These are phyloP conservation scores for Netelia fuscicornis DNA, from an alignment of 2,888 invertebrate genomes.

Conservation along the genomic window DNA sequence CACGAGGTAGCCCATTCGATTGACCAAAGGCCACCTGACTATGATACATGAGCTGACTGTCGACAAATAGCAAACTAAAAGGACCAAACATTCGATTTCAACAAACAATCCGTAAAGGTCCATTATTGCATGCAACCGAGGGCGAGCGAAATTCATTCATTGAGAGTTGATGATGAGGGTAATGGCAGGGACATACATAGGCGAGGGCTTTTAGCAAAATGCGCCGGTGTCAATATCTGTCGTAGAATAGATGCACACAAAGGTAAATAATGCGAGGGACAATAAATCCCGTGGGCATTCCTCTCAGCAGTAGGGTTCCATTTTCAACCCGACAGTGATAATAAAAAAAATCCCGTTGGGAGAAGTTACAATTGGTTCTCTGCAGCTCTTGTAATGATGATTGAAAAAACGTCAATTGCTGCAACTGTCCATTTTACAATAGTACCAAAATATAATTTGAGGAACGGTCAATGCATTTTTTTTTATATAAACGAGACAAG, in stretches of 20 bases:
- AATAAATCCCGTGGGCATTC: too few relatives aligned
- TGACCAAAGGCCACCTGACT: not conserved
- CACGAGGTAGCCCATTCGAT: not conserved
- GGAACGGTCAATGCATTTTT: not conserved
- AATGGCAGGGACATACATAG: not conserved
- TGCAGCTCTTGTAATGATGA: not conserved
- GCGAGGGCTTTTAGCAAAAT: conserved; percentile 2
- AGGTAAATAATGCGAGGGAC: too few relatives aligned
- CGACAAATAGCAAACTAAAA: not conserved
- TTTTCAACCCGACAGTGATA: not conserved
- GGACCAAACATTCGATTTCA: conserved; percentile 6
- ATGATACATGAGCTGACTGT: not conserved
- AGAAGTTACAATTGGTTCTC: too few relatives aligned
- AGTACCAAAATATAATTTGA: too few relatives aligned
- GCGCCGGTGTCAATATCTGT: too few relatives aligned
- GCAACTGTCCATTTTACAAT: not conserved
- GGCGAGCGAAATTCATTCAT: conserved; percentile 25
- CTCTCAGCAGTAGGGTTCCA: too few relatives aligned
- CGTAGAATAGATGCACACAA: too few relatives aligned
- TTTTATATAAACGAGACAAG: not conserved
- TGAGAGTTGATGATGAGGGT: conserved; percentile 26
- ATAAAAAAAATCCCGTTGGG: not conserved
- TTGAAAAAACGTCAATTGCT: not conserved
- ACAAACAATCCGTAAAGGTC: conserved; percentile 4
- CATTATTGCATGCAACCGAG: not conserved